Base-by-base conservation (phyloP, 2,113 vertebrate species). In the Stigmatopora argus region DNA sequence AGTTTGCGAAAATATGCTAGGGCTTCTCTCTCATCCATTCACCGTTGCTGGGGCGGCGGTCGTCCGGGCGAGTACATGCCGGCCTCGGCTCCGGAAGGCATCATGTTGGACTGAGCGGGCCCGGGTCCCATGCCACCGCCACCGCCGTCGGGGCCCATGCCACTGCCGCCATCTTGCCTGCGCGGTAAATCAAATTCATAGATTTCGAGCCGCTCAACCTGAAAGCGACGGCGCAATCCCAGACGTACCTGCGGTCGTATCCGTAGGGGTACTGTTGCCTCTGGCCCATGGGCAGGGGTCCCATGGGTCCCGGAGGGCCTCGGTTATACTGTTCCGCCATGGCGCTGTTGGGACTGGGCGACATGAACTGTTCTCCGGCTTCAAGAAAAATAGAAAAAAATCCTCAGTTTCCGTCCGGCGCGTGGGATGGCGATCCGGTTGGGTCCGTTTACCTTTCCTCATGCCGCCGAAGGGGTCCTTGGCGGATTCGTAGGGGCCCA, bases 11-110 rank as follows among this genome's bases (percentile, higher is more conserved):
- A 31, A 31, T 31, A n/a, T n/a, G n/a, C n/a, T n/a, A n/a, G n/a
- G n/a, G 26, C 26, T 31, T 31, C 1, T 31, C 6, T 8, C 63
- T 47, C 81, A 86, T 10, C 8, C 26, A 23, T 86, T 86, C 62
- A 95, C 90, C 92, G 86, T 74, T 93, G 93, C 85, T 94, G 95
- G 80, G 96, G 94, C 2, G 93, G 94, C 0, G 95, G 93, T 65
- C 95, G 94, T 83, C 94, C 95, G 10, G 97, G 97, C 15, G 97
- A 99, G 82, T 99, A 99, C 95, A 99, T 97, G 89, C 95, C 96
- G n/a, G 95, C 85, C 65, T 99, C 97, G 1, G 94, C 89, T 79
- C 92, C 92, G 83, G 96, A 93, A 88, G 97, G 94, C 91, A 97
- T 92, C 89, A 98, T 91, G 92, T 92, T 97, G 51, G 94, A 87